Base-by-base conservation (phyloP, 2,888 invertebrate genomes). In the Meteorus cinctellus region DNA sequence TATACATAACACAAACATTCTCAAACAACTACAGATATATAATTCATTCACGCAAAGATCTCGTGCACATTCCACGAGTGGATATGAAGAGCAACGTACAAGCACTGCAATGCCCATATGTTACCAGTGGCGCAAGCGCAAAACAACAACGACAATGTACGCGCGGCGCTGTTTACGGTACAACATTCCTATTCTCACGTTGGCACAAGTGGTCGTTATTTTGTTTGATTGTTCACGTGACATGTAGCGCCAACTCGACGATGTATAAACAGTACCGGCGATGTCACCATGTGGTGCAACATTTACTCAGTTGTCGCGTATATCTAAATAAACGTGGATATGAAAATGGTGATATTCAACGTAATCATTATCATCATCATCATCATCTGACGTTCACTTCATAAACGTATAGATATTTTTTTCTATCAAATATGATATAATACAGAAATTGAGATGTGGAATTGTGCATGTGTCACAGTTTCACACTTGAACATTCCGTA, bases 231-330 rank as follows among this genome's bases (percentile, higher is more conserved):
- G 27, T 65, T 63, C 51, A 55, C 36, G 36, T 31, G 48, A 51
- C 65, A 70, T 27, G 19, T 68, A 62, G 63, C 62, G 45, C 48
- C 74, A 62, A 63, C 51, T 51, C 68, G 34, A 60, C 67, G 60
- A 60, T 67, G 59, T 12, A 48, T 31, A 19, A 27, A 65, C 55
- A 72, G 34, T 60, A 75, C 65, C n/a, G 27, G n/a, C 34, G 82
- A 84, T 84, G 86, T 85, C 86, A 80, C 81, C 84, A 82, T 79
- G 78, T 84, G 82, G 82, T 80, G 86, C 83, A 84, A 84, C 80
- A 68, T 76, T 66, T 73, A 34, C 19, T 81, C 80, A 81, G 78
- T 76, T 78, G 78, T 74, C 76, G 34, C 34, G 55, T 51, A 8
- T 51, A 55, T 27, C 27, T 8, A 65, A 19, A 51, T 66, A 6